These are phyloP conservation scores for Cairina moschata DNA, from an alignment of 2,113 vertebrate species.

Conservation along the genomic window DNA sequence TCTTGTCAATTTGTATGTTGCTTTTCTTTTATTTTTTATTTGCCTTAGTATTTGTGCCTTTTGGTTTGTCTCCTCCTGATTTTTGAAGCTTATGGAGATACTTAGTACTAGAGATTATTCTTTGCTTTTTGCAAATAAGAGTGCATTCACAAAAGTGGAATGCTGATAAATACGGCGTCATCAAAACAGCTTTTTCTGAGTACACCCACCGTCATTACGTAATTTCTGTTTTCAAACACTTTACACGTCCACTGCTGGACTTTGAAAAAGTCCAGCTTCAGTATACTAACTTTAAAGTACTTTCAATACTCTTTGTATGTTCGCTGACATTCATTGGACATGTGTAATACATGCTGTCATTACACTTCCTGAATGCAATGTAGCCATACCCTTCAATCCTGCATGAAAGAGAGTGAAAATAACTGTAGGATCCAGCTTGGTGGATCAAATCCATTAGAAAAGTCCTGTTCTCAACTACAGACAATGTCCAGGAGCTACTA, in stretches of 20 bases:
- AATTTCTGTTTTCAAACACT: not conserved
- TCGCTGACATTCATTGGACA: not conserved
- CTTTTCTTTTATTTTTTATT: not conserved
- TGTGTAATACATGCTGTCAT: not conserved
- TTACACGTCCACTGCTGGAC: fast-evolving
- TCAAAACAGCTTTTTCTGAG: not conserved
- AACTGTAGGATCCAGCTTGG: not conserved
- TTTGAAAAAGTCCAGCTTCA: not conserved
- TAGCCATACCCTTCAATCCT: not conserved
- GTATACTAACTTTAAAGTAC: not conserved
- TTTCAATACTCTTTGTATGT: not conserved
- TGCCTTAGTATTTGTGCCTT: not conserved
- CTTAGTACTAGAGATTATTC: not conserved
- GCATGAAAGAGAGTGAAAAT: not conserved
- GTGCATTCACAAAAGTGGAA: not conserved
- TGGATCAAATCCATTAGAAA: not conserved
- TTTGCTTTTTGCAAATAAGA: not conserved
- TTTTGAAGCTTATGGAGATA: not conserved
- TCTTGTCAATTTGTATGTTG: not conserved
- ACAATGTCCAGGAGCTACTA: not conserved
- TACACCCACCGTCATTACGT: not conserved
- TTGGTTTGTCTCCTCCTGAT: not conserved
- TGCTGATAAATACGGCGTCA: not conserved
- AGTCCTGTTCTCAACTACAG: not conserved
- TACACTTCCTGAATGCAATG: not conserved